Base-by-base conservation (phyloP, 2,888 invertebrate species). In the Pyrgus malvae region DNA sequence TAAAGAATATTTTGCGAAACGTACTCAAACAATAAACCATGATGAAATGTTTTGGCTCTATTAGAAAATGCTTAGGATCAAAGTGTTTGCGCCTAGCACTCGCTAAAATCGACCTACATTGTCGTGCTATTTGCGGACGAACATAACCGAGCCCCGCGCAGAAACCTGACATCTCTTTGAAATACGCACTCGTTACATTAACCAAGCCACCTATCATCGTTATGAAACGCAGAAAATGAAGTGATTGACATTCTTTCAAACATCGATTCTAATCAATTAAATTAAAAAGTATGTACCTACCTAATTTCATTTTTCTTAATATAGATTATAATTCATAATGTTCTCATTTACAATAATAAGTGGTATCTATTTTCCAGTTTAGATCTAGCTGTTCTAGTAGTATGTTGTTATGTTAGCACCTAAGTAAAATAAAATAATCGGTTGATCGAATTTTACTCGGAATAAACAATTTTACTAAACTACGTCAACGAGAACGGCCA, bases 81-180 rank as follows among this genome's bases (percentile, higher is more conserved):
- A 53, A 45, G 53, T 27, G 50, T 37, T n/a, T 31, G 31, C 45
- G 46, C 14, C 45, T 54, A 46, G 40, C 37, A 31, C 38, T 38
- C 38, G 53, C 54, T 46, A 54, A 41, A 45, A 54, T 14, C 54
- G 54, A 54, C 54, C 54, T 48, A 54, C 46, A 46, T 54, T 38
- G 40, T 37, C 50, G 53, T n/a, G 54, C 46, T 54, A 54, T 54
- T 54, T 54, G 46, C 33, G 54, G 54, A 54, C 46, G 35, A 37
- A 38, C 14, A 44, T 44, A 51, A 48, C 48, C 27, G 29, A 38
- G 53, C 38, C 14, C 19, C 48, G 58, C 55, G 17, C 48, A 54
- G 42, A 54, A 46, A 58, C 37, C 55, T 54, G 57, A 55, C 42
- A 48, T 53, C 59, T 54, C 57, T 55, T 60, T 58, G 58, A 57